Conservation (phyloP, 2,888 invertebrate genomes). For the Ectobius pallidus region DNA sequence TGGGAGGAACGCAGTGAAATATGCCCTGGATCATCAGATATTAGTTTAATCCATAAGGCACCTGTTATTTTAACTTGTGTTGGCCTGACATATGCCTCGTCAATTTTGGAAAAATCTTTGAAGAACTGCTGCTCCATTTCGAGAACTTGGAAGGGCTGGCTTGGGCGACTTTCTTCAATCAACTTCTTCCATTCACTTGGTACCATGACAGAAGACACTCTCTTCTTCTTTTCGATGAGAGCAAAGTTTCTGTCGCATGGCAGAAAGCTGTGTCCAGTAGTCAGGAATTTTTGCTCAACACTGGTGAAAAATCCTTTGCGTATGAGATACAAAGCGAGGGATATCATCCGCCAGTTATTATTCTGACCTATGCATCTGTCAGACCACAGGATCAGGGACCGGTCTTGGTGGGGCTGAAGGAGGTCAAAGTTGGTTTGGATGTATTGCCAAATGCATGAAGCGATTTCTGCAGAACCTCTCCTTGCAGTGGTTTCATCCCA, state of each 20-base stretch:
- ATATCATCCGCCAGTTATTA: constrained; percentile 23
- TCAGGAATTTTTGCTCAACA: constrained; percentile 38
- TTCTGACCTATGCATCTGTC: constrained; percentile 23
- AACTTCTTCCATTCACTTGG: background rate
- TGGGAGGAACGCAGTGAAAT: background rate
- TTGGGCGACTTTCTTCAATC: background rate
- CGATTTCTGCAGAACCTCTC: constrained; percentile 23
- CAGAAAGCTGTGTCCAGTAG: constrained; percentile 34
- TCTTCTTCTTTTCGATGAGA: constrained; percentile 39
- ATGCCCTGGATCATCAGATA: constrained; percentile 3
- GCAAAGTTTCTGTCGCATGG: constrained; percentile 38
- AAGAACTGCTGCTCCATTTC: background rate
- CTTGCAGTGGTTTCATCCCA: constrained; percentile 21
- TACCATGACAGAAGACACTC: background rate
- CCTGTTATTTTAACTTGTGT: constrained; percentile 13
- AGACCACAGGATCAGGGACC: background rate
- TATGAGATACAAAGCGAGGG: background rate
- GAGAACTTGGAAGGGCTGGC: background rate
- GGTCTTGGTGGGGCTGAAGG: background rate
- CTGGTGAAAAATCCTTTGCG: constrained; percentile 7
- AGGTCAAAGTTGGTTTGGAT: background rate
- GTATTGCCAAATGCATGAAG: background rate
- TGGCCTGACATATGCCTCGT: background rate
- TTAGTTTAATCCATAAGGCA: background rate
- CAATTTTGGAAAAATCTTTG: background rate